A percentile compares a stretch with the other conserved stretches of the same genome.
Conservation (phyloP, 2,888 invertebrate genomes). For the Aradus depressus region DNA sequence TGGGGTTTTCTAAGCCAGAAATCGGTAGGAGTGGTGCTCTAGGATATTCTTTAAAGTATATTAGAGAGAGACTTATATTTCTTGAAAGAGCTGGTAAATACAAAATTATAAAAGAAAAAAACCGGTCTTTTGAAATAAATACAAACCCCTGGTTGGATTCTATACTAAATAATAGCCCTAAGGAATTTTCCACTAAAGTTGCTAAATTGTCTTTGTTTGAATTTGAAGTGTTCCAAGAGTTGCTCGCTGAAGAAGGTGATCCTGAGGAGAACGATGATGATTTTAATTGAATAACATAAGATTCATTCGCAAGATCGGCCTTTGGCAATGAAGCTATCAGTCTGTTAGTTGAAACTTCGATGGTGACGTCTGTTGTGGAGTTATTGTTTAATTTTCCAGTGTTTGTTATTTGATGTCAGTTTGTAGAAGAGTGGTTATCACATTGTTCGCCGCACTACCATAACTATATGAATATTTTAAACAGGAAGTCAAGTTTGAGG, state of each 20-base stretch:
- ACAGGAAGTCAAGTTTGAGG: no score
- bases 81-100: slow-evolving; percentile 17
- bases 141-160: slow-evolving; percentile 21
- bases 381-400: no score
- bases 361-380: no score
- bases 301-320: no score
- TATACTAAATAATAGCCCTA: slow-evolving; percentile 22
- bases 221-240: slow-evolving; percentile 24
- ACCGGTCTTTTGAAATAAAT: slow-evolving; percentile 6
- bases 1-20: slow-evolving; percentile 14
- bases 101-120: not conserved
- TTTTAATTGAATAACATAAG: no score
- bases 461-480: no score
- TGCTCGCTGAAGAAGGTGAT: slow-evolving; percentile 32
- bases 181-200: slow-evolving; percentile 21
- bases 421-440: no score
- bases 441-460: no score
- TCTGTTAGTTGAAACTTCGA: no score
- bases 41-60: slow-evolving; percentile 2
- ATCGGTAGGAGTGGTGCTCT: slow-evolving; percentile 17
- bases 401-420: no score
- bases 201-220: slow-evolving; percentile 24
- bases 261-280: no score
- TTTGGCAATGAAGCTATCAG: no score
- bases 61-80: slow-evolving; percentile 22